These are phyloP conservation scores for Drosophila siamana DNA, from an alignment of 2,888 invertebrate species.

Conservation along the genomic window DNA sequence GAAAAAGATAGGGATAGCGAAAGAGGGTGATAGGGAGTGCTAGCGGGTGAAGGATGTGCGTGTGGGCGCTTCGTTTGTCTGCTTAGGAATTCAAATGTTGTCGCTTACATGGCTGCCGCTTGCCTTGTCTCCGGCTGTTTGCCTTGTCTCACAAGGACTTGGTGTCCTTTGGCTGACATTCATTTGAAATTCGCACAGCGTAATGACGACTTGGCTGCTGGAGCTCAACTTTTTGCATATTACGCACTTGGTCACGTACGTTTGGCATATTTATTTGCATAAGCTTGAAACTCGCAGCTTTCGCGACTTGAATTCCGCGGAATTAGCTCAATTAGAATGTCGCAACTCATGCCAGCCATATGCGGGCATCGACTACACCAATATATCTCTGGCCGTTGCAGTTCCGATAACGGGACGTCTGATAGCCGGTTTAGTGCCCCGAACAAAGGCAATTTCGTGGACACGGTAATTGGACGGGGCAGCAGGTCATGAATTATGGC, in stretches of 20 bases:
- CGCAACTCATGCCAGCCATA: conserved; percentile 37
- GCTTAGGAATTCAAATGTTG: conserved; percentile 74
- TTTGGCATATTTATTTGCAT: conserved; percentile 75
- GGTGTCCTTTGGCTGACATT: conserved; percentile 78
- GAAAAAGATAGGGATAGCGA: neutral
- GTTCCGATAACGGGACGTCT: conserved; percentile 36
- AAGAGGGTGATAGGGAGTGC: neutral
- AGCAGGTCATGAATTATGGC: conserved; percentile 63
- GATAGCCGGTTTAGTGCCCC: conserved; percentile 46
- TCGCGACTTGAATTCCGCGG: conserved; percentile 39
- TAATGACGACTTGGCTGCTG: conserved; percentile 62
- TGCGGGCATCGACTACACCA: neutral
- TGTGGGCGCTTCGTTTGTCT: conserved; percentile 41
- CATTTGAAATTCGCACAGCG: conserved; percentile 73
- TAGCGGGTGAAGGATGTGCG: neutral
- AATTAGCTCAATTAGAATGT: conserved; percentile 71
- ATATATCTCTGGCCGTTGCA: conserved; percentile 16
- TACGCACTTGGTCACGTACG: conserved; percentile 80
- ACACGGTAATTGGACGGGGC: conserved; percentile 66
- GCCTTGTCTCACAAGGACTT: conserved; percentile 58
- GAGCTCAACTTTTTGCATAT: conserved; percentile 72
- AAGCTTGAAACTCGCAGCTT: conserved; percentile 57
- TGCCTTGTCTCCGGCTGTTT: conserved; percentile 27
- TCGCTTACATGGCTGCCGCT: conserved; percentile 60
- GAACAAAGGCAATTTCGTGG: conserved; percentile 55